Evolutionary conservation across 2,113 vertebrate species (phyloP).

Genomic region (Rhizomys pruinosus): DNA sequence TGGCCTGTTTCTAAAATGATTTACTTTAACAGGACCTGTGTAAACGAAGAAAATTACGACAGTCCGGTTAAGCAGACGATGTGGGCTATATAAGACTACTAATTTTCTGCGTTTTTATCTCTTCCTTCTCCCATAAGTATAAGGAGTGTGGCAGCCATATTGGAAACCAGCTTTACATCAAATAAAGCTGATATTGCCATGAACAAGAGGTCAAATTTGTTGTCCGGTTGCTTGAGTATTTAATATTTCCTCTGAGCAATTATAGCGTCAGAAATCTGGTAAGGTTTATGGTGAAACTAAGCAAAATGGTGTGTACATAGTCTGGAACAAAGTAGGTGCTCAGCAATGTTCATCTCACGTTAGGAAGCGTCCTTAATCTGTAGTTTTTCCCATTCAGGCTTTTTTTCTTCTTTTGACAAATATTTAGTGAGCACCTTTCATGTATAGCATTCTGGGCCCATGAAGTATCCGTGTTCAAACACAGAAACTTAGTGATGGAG

Average conservation of each 20-base stretch:
- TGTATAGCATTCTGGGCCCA: background rate
- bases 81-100: background rate
- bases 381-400: background rate
- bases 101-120: background rate
- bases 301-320: background rate
- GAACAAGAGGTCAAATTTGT: constrained; percentile 36
- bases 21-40: constrained; percentile 20
- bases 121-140: background rate
- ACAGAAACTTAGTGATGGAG: background rate
- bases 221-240: background rate
- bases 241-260: background rate
- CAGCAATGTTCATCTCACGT: constrained; percentile 5
- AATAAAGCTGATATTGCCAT: constrained; percentile 15
- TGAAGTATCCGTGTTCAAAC: constrained; percentile 4
- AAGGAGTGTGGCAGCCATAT: background rate
- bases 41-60: constrained; percentile 22
- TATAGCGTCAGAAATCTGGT: background rate
- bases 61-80: background rate
- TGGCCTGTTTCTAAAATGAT: background rate
- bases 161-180: background rate
- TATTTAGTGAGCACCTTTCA: background rate
- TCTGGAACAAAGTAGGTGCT: background rate
- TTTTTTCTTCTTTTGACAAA: background rate
- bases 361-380: background rate
- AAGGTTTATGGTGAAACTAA: constrained; percentile 29